Percentiles rank a stretch among this genome's conserved stretches.
Conservation (phyloP, 1,140 invertebrate genomes). For the Pseudomyrmex sp. region DNA sequence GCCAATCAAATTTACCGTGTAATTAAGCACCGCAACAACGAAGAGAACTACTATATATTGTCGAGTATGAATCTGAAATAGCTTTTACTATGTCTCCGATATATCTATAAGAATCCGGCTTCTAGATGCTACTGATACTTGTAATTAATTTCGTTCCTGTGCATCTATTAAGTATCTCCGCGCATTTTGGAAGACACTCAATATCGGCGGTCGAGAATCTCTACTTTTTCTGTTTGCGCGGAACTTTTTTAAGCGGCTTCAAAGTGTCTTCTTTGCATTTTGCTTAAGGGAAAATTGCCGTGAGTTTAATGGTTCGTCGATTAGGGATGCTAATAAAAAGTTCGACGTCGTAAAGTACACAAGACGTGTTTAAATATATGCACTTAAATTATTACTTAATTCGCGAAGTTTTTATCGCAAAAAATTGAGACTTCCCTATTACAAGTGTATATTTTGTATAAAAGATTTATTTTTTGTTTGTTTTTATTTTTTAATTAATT, state of each 20-base stretch:
- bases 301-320: slow-evolving; percentile 23
- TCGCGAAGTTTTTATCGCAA: not conserved
- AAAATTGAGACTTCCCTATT: no score
- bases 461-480: no score
- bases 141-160: not conserved
- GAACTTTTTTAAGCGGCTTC: slow-evolving; percentile 23
- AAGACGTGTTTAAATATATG: slow-evolving; percentile 18
- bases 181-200: slow-evolving; percentile 3
- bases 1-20: slow-evolving; percentile 42
- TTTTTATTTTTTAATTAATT: slow-evolving; percentile 17
- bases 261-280: slow-evolving; percentile 35
- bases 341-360: slow-evolving; percentile 3
- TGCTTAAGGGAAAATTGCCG: slow-evolving; percentile 6
- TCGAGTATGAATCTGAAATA: slow-evolving; percentile 8
- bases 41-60: not conserved
- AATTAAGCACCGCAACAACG: not conserved
- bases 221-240: slow-evolving; percentile 37
- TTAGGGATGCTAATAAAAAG: slow-evolving; percentile 52
- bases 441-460: no score
- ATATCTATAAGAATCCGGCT: not conserved
- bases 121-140: no score
- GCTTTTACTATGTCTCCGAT: not conserved
- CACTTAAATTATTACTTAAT: slow-evolving; percentile 4
- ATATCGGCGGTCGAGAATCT: not conserved
- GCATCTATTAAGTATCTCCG: not conserved